Base-by-base conservation (phyloP, 1,140 invertebrate genomes). In the Macrostomum lignano region DNA sequence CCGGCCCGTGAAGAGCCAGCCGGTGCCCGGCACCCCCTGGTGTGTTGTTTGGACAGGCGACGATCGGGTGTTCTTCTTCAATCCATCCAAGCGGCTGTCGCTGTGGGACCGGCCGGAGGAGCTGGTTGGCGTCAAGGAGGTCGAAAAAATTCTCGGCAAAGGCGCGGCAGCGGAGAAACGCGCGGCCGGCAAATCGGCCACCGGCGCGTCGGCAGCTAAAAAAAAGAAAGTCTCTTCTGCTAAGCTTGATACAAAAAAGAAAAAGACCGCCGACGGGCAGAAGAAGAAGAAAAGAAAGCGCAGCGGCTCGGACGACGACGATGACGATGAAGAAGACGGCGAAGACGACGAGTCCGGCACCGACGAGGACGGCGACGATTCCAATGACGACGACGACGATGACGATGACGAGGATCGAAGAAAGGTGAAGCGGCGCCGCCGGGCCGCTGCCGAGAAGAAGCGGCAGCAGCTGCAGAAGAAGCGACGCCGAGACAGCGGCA, bases 21-120 rank as follows among this genome's bases (percentile, higher is more conserved):
- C 82, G 3, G 82, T 96, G 32, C 69, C 78, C 21, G 84, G 84
- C 14, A 93, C 86, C 20, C 82, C 84, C 5, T 96, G 88, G 86
- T 82, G 78, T 58, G 79, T 93, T 25, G 86, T 96, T 9, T 96
- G 86, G 86, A 96, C 86, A 5, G 81, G 81, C 3, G 84, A 96
- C 61, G 70, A 71, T 4, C 39, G 52, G 10, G 79, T 91, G 21
- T 96, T 96, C 61, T 68, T 67, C 49, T 67, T 58, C 46, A 69
- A 69, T 47, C 84, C 84, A 1, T 84, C 77, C 15, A 75, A 78
- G 7, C 67, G 78, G 17, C 73, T 72, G 24, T 91, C 81, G 0
- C 74, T 96, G 2, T 98, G 91, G 91, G 82, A 94, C 54, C 65
- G 74, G 38, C 88, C 88, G 1, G 71, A 78, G 36, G 81, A 93